phyloP scores from a whole-genome alignment of 2,888 invertebrate genomes.

The Argyra leucocephala region DNA sequence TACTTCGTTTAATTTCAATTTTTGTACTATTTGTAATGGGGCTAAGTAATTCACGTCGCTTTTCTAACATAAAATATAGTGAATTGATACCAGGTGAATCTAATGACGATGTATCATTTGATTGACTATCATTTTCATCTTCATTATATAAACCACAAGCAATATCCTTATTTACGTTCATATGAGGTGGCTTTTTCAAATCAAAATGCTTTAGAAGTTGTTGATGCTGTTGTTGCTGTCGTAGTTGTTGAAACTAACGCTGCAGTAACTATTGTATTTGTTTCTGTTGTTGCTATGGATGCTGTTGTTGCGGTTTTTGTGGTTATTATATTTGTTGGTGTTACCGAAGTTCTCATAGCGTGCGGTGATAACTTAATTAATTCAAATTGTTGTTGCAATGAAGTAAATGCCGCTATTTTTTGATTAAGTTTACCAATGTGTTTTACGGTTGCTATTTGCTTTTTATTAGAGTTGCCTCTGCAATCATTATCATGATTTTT shows the following conservation, averaged over 20 bases:
- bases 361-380: no score
- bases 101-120: slow-evolving; percentile 10
- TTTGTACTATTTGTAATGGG: slow-evolving; percentile 21
- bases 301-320: neutral
- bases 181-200: slow-evolving; percentile 12
- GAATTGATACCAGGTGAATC: slow-evolving; percentile 18
- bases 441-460: neutral
- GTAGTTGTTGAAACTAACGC: no score
- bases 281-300: slow-evolving; percentile 15
- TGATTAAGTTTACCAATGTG: neutral
- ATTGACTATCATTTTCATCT: slow-evolving; percentile 10
- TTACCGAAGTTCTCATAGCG: no score
- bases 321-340: neutral
- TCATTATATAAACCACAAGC: slow-evolving; percentile 35
- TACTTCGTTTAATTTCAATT: slow-evolving; percentile 26
- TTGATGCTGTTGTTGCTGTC: no score
- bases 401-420: neutral
- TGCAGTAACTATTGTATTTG: slow-evolving; percentile 14
- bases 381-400: neutral
- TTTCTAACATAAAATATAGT: slow-evolving; percentile 20
- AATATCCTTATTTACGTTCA: slow-evolving; percentile 21
- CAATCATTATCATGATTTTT: slow-evolving; percentile 24
- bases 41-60: slow-evolving; percentile 26
- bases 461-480: slow-evolving; percentile 19
- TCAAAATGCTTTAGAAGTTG: slow-evolving; percentile 11